These are phyloP conservation scores for Microtus montanus DNA, from an alignment of 2,113 vertebrate species.

Conservation along the genomic window DNA sequence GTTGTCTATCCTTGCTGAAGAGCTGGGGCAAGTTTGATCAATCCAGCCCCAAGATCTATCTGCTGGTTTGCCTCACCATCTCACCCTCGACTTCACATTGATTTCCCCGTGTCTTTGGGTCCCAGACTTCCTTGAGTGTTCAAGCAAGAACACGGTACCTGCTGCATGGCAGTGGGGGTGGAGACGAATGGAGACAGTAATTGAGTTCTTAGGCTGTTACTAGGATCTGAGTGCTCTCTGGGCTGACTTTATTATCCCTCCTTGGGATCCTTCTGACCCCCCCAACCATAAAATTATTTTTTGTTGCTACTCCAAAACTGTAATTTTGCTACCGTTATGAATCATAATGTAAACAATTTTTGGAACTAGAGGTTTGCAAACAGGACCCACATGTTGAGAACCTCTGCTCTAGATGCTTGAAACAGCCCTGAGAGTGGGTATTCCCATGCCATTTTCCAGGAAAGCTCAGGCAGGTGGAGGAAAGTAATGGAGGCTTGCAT, in stretches of 20 bases:
- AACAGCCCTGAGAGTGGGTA: no score
- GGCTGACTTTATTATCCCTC: not conserved
- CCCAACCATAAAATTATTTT: not conserved
- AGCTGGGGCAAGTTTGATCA: not conserved
- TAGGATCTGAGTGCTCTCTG: not conserved
- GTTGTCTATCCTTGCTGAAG: no score
- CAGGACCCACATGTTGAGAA: not conserved
- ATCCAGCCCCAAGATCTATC: not conserved
- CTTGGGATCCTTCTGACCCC: not conserved
- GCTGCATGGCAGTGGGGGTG: not conserved
- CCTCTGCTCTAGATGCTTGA: not conserved
- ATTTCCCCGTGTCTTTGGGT: not conserved
- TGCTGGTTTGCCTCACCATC: rapidly evolving
- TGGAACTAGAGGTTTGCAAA: not conserved
- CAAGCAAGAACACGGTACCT: not conserved
- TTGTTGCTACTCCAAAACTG: not conserved
- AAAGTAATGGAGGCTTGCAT: rapidly evolving
- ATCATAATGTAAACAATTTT: not conserved
- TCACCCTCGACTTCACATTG: not conserved
- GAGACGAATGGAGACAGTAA: not conserved
- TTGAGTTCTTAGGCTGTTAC: no score
- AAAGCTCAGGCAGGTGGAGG: not conserved
- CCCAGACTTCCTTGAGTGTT: not conserved
- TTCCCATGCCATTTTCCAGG: not conserved
- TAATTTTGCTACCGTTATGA: not conserved